Evolutionary conservation across 2,797 vertebrate genomes (phyloP), one percentile per base, ranked within the genome.

Genomic region (Octomys mimax): DNA sequence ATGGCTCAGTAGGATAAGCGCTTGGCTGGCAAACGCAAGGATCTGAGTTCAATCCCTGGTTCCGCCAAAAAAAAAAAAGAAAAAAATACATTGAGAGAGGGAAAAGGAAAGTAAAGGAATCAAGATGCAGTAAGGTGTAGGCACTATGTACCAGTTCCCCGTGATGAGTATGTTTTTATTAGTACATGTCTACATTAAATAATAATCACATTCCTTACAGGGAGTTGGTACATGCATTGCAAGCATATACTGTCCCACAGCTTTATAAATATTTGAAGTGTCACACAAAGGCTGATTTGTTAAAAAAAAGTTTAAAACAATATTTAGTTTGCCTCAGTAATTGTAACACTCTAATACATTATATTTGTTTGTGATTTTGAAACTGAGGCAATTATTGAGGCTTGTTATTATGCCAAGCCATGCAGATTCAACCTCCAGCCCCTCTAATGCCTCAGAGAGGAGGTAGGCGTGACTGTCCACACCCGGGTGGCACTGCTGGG

Each of bases 401-500:
- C 22, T 28, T 8, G 1, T 0, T 9, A 9, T 19, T 87, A 46
- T 59, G 31, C 16, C 61, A 13, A 49, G n/a, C 22, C 2, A 68
- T 0, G 21, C 11, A 39, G 64, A 33, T 13, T 1, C 18, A n/a
- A 5, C 11, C 33, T n/a, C 10, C 14, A 21, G 2, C 8, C 39
- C 77, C 42, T 33, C 2, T 1, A 6, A 12, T 5, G 5, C 14
- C 61, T 36, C 18, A 1, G 31, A 26, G 61, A 21, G 11, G 2
- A 33, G 39, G 28, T 24, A 5, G 3, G 68, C 13, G 9, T 62
- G 11, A 10, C 7, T 14, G 3, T 1, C 6, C 3, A 68, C 66
- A 0, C 39, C 36, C 22, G 14, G 4, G 70, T 5, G 33, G 7
- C 3, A 12, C 59, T 8, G 16, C 14, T 2, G 0, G 22, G 21